These are phyloP conservation scores for Prionailurus bengalensis DNA, from an alignment of 2,113 vertebrate species.

Conservation along the genomic window DNA sequence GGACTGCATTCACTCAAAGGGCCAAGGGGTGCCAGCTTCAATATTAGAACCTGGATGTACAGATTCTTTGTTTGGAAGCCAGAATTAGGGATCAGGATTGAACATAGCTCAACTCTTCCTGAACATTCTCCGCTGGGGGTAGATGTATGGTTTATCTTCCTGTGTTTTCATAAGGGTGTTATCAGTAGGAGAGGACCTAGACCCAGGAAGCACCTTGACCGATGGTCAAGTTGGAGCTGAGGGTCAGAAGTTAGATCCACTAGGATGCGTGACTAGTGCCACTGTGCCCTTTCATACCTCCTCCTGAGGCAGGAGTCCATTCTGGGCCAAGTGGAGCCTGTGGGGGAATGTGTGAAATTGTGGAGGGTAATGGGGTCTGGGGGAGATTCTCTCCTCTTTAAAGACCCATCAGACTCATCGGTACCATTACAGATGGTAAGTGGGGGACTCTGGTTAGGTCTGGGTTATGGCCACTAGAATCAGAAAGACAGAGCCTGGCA, in stretches of 20 bases:
- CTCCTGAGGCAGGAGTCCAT: neutral
- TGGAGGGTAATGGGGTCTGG: neutral
- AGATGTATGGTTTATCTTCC: neutral
- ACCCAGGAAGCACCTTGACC: neutral
- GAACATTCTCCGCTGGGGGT: neutral
- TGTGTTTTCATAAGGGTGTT: neutral
- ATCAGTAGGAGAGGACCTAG: neutral
- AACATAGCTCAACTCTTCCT: neutral
- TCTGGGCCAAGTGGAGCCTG: neutral
- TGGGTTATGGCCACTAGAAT: neutral
- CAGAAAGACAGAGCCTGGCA: neutral
- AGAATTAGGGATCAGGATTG: neutral
- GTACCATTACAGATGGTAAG: neutral
- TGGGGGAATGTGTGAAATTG: neutral
- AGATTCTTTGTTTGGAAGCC: neutral
- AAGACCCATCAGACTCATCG: neutral
- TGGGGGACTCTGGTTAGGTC: neutral
- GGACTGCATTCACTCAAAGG: neutral
- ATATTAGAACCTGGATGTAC: neutral
- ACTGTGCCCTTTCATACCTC: neutral
- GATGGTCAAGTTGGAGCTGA: neutral
- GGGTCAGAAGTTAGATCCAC: neutral
- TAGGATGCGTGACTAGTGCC: neutral
- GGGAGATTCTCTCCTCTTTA: neutral
- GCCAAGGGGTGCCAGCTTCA: neutral